Evolutionary conservation across 2,888 invertebrate species (phyloP), one percentile per base, ranked within the genome.

Genomic region (Plagodis dolabraria): DNA sequence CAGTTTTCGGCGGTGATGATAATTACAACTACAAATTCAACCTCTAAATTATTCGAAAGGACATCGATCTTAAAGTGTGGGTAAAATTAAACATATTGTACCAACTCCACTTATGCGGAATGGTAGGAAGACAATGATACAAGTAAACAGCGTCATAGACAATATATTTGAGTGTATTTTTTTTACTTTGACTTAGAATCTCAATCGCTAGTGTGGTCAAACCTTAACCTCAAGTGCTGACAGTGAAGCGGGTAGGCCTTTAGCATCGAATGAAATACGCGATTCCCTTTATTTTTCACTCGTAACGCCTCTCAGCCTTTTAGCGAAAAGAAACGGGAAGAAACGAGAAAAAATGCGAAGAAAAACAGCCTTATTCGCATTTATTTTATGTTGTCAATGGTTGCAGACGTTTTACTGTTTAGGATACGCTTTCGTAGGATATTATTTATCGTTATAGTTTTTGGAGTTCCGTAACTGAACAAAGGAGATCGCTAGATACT

Each of bases 181-280:
- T 22, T 22, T 22, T 22, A 22, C 1, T 22, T 22, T 4, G 22
- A 22, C 22, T 22, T 22, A 22, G 22, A 22, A 22, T 22, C 4
- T 11, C 9, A 44, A 44, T n/a, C 9, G 36, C 36, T 11, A 36
- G 43, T 43, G 48, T 22, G 40, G 11, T 22, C 6, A 12, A 10
- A 33, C 44, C 48, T 44, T 47, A 57, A 34, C 12, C 2, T 51
- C 22, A 10, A 49, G 51, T 51, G 43, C 49, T 74, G 76, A 77
- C 77, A 75, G 76, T 77, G 76, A 76, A 65, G 68, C 63, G 76
- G 76, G 77, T 75, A 57, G 48, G 54, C 65, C 54, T 62, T 54
- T 53, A 50, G 38, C 12, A 50, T n/a, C 69, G 67, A 75, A 68
- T 69, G 68, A 75, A 71, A 72, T 69, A 73, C 69, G 68, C 54